Conservation (phyloP, 2,888 invertebrate species). For the Anticlea derivata region DNA sequence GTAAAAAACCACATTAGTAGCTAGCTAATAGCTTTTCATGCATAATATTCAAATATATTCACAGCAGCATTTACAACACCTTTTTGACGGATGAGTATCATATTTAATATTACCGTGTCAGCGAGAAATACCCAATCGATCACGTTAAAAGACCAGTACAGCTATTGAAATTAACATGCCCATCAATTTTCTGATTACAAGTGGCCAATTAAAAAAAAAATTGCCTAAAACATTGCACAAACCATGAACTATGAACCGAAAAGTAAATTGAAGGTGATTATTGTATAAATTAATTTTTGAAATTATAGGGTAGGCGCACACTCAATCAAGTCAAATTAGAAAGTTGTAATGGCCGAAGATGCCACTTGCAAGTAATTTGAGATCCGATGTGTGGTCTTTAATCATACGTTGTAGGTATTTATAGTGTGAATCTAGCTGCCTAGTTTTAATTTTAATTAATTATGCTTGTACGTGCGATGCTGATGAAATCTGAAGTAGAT, state of each 20-base stretch:
- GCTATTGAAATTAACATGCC: constrained; percentile 43
- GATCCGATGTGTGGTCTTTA: constrained; percentile 9
- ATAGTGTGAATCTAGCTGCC: constrained; percentile 7
- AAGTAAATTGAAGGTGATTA: constrained; percentile 52
- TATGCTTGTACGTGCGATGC: constrained; percentile 7
- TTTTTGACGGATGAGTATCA: constrained; percentile 29
- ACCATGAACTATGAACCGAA: constrained; percentile 60
- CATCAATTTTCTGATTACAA: constrained; percentile 43
- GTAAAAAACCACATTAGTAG: no score
- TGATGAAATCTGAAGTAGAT: constrained; percentile 24
- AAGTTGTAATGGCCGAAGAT: constrained; percentile 44
- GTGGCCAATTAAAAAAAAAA: constrained; percentile 56
- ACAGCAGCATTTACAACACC: constrained; percentile 33
- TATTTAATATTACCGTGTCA: constrained; percentile 30
- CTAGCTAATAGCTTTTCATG: background rate
- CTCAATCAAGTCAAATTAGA: constrained; percentile 55
- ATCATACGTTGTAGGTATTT: constrained; percentile 1
- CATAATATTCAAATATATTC: constrained; percentile 20
- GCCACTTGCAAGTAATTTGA: constrained; percentile 27
- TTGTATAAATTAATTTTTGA: constrained; percentile 56
- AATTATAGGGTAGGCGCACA: constrained; percentile 48
- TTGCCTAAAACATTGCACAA: constrained; percentile 51
- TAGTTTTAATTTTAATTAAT: constrained; percentile 22
- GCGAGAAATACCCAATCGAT: constrained; percentile 30
- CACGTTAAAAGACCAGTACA: constrained; percentile 20